These are phyloP conservation scores for Psammodynastes pulverulentus DNA, from an alignment of 2,113 vertebrate species.

Conservation along the genomic window DNA sequence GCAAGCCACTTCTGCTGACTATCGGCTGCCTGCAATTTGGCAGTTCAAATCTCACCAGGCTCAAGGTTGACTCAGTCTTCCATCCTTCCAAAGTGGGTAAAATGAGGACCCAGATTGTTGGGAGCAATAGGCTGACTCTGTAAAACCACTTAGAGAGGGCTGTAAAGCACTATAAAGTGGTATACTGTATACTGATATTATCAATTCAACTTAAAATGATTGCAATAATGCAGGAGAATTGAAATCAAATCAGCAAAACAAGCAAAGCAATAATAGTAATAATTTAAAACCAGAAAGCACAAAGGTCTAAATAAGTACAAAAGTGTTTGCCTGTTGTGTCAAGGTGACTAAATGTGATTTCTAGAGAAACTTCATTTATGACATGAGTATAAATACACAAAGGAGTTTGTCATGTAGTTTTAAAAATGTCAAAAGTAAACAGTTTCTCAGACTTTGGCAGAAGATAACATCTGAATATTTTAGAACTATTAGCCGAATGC, in stretches of 20 bases:
- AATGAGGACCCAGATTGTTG: no score
- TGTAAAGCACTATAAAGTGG: no score
- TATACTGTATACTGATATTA: no score
- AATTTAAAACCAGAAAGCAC: background rate
- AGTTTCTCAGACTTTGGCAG: background rate
- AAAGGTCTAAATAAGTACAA: background rate
- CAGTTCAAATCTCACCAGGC: no score
- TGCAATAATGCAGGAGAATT: background rate
- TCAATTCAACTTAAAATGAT: background rate
- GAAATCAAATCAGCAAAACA: background rate
- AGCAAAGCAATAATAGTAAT: background rate
- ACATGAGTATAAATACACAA: background rate
- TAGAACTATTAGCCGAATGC: background rate
- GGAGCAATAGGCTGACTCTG: no score
- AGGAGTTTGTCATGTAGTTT: background rate
- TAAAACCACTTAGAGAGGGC: no score
- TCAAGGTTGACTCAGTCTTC: no score
- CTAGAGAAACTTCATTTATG: background rate
- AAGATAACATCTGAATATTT: background rate
- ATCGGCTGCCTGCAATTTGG: no score
- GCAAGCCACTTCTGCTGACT: no score
- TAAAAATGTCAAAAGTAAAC: background rate
- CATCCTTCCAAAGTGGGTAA: no score
- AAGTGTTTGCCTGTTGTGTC: background rate
- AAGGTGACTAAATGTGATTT: background rate